phyloP scores from a whole-genome alignment of 2,888 invertebrate species.

The Periphyllus acericola region DNA sequence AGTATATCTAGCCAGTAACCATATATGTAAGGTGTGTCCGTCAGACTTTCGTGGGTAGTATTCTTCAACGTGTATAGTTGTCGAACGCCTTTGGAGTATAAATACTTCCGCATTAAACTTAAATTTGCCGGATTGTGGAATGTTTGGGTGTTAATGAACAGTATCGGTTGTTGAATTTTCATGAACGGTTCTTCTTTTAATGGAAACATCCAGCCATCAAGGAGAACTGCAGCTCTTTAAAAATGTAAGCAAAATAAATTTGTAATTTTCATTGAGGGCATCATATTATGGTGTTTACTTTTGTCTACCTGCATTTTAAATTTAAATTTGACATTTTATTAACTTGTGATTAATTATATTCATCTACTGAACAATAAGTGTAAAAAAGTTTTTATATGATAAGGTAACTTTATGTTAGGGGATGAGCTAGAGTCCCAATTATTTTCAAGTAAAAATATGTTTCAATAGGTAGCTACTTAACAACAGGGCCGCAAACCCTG shows the following conservation, averaged over 20 bases:
- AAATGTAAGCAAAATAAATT: conserved; percentile 30
- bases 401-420: too few species aligned
- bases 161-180: conserved; percentile 69
- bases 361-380: too few species aligned
- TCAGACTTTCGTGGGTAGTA: conserved; percentile 70
- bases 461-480: too few species aligned
- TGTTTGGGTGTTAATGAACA: conserved; percentile 72
- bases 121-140: conserved; percentile 72
- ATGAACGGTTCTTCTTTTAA: conserved; percentile 69
- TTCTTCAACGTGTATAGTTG: conserved; percentile 64
- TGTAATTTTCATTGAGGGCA: not conserved
- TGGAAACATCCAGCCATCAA: conserved; percentile 75
- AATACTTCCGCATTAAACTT: conserved; percentile 65
- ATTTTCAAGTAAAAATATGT: too few species aligned
- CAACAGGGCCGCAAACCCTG: too few species aligned
- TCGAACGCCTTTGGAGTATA: conserved; percentile 21
- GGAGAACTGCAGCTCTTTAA: conserved; percentile 69
- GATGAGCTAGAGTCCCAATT: too few species aligned
- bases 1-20: conserved; percentile 70
- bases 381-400: too few species aligned
- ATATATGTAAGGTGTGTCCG: conserved; percentile 68
- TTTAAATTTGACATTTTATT: too few species aligned
- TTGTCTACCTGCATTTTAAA: too few species aligned
- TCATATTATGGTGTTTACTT: too few species aligned
- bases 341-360: too few species aligned